Evolutionary conservation across 1,140 invertebrate genomes (phyloP), one percentile per base, ranked within the genome.

Genomic region (Hylaeus volcanicus): DNA sequence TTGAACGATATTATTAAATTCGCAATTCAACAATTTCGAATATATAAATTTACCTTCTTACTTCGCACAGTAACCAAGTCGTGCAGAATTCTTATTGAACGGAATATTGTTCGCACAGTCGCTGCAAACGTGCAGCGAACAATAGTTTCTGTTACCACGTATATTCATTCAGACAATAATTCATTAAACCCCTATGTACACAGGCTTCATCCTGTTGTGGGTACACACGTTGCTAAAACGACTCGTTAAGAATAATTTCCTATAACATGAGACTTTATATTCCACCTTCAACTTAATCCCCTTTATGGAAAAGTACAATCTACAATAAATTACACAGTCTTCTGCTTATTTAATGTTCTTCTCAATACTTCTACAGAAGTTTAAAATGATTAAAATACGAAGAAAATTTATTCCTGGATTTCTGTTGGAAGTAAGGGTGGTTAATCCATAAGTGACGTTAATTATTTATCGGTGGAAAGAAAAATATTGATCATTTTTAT

Each of bases 31-130:
- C 12, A 15, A 55, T 48, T 26, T 15, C 43, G 15, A 71, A 63
- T 63, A 26, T 63, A 39, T 43, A 61, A n/a, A 41, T 15, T 41
- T n/a, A 9, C 26, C 45, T 60, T 37, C 41, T n/a, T 12, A n/a
- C 1, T 60, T 48, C 26, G 8, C n/a, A 15, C 14, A 74, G 64
- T 64, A 74, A 64, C 41, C 64, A 26, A 64, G 51, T 26, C 1
- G 37, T 37, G 0, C 1, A 5, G 4, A 15, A 66, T n/a, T 73
- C 69, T 81, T 73, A 82, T 85, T 70, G 73, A 84, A 81, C 60
- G 63, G 55, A 73, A 84, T 56, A 64, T 41, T 26, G 9, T 73
- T 78, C 80, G n/a, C 53, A 60, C 65, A 63, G 60, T 64, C 55
- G 53, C 48, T 58, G 70, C 61, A 68, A 53, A 43, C 45, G 11